These are phyloP conservation scores for Bombylius major DNA, from an alignment of 2,888 invertebrate genomes.

Conservation along the genomic window DNA sequence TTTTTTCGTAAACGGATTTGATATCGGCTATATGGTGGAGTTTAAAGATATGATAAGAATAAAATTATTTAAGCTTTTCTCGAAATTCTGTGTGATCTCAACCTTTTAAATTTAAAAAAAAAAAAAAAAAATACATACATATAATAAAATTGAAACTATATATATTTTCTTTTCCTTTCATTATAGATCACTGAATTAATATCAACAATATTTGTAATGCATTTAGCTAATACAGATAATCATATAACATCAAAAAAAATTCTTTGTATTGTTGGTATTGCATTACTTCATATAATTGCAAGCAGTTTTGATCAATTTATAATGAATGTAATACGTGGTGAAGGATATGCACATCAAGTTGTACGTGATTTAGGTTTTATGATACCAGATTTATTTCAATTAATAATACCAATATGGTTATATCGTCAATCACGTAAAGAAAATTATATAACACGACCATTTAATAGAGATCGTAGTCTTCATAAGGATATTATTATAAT, in stretches of 20 bases:
- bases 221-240: conserved; percentile 42
- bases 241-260: conserved; percentile 42
- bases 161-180: no score
- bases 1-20: no score
- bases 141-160: no score
- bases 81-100: no score
- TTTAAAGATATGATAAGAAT: no score
- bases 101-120: no score
- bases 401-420: conserved; percentile 45
- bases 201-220: conserved; percentile 46
- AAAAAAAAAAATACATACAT: no score
- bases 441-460: conserved; percentile 30
- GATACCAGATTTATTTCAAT: conserved; percentile 51
- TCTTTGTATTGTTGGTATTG: conserved; percentile 46
- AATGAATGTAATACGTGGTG: conserved; percentile 47
- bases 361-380: conserved; percentile 54
- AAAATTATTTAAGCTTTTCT: no score
- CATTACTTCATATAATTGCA: conserved; percentile 47
- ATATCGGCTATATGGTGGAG: no score
- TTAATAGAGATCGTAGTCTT: conserved; percentile 32
- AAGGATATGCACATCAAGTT: conserved; percentile 54
- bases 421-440: conserved; percentile 34
- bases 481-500: conserved; percentile 22
- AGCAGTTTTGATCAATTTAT: conserved; percentile 54
- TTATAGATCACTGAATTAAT: conserved; percentile 46